Conservation (phyloP, 64 coral and sea anemone genomes). For the Hydrozoanthus tunicans region DNA sequence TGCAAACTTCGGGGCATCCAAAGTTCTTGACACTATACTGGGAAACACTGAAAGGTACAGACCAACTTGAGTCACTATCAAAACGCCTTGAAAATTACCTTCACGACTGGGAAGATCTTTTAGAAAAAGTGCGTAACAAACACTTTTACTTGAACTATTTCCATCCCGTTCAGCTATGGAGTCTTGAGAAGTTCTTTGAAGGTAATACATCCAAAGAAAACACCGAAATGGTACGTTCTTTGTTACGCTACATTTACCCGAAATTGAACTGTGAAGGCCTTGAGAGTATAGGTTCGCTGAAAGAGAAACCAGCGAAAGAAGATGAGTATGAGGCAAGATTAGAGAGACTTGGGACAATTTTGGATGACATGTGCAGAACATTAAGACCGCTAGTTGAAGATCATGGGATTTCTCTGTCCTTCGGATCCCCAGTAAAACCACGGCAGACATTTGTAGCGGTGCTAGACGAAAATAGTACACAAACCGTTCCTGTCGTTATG, state of each 20-base stretch:
- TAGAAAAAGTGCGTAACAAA: slow-evolving; percentile 50
- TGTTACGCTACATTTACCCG: slow-evolving; percentile 53
- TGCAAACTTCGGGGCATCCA: slow-evolving; percentile 53
- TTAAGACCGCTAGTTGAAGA: neutral
- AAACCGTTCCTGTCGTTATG: slow-evolving; percentile 50
- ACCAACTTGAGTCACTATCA: slow-evolving; percentile 26
- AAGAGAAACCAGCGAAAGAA: neutral
- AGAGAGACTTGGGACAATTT: neutral
- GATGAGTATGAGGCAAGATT: neutral
- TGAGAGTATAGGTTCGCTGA: neutral
- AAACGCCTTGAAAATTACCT: slow-evolving; percentile 16
- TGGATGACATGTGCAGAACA: neutral
- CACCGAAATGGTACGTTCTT: slow-evolving; percentile 13
- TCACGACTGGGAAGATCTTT: slow-evolving; percentile 43
- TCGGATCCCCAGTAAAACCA: slow-evolving; percentile 26
- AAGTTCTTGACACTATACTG: slow-evolving; percentile 2
- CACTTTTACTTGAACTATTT: slow-evolving; percentile 83
- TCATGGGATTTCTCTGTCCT: neutral
- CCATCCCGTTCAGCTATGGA: slow-evolving; percentile 79
- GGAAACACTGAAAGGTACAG: slow-evolving; percentile 4
- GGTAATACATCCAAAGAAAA: slow-evolving; percentile 34
- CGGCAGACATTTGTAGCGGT: slow-evolving; percentile 23
- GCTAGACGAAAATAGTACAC: slow-evolving; percentile 57
- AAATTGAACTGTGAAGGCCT: neutral
- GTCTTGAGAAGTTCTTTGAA: slow-evolving; percentile 31